These are phyloP conservation scores for Uloborus plumipes DNA, from an alignment of 2,888 invertebrate species.

Conservation along the genomic window DNA sequence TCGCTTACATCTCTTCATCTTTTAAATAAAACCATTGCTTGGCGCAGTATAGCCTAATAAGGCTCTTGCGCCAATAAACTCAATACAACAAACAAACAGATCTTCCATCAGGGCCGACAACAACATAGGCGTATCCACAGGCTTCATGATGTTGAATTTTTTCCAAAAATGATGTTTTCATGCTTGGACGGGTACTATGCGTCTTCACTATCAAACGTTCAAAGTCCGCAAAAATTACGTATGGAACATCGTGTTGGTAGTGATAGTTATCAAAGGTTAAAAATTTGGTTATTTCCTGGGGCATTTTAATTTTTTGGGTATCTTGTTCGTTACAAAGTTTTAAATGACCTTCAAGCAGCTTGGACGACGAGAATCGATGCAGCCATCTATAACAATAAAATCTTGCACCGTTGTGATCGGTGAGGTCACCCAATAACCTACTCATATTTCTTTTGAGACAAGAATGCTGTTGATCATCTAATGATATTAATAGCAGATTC, in stretches of 20 bases:
- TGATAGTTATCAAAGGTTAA: neutral
- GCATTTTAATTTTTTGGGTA: conserved; percentile 13
- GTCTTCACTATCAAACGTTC: too few relatives aligned
- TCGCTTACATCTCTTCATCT: too few relatives aligned
- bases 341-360: too few relatives aligned
- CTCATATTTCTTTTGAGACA: neutral
- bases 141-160: conserved; percentile 18
- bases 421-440: neutral
- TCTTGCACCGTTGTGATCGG: neutral
- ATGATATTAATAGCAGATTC: neutral
- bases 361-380: conserved; percentile 10
- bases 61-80: too few relatives aligned
- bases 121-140: conserved; percentile 23
- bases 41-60: too few relatives aligned
- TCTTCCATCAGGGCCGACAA: neutral
- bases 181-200: neutral
- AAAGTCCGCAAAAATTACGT: conserved; percentile 28
- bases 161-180: neutral
- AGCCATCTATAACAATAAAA: conserved; percentile 25
- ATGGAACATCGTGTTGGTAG: conserved; percentile 14
- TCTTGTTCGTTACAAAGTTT: too few relatives aligned
- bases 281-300: neutral
- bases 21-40: too few relatives aligned
- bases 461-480: too few relatives aligned
- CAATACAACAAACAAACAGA: too few relatives aligned